These are phyloP conservation scores for Drosophila percnosoma DNA, from an alignment of 2,888 invertebrate species.

Conservation along the genomic window DNA sequence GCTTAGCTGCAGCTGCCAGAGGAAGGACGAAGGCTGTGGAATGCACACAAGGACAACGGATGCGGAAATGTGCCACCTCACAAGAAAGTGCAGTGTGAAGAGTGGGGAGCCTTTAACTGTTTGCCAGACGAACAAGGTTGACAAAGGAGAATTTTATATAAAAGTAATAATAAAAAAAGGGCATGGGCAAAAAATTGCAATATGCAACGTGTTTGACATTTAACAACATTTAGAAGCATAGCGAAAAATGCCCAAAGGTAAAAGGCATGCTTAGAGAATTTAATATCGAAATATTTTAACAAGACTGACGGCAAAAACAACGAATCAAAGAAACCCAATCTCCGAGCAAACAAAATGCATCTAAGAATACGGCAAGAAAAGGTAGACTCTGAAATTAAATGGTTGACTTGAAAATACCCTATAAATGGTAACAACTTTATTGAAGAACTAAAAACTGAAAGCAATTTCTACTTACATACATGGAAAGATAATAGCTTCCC, in stretches of 20 bases:
- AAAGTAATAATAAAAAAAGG: slow-evolving; percentile 18
- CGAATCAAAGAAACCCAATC: slow-evolving; percentile 19
- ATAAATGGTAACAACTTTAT: no score
- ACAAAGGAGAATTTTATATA: slow-evolving; percentile 51
- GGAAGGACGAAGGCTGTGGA: slow-evolving; percentile 4
- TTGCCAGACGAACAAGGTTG: slow-evolving; percentile 52
- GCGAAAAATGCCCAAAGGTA: slow-evolving; percentile 16
- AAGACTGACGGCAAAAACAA: slow-evolving; percentile 28
- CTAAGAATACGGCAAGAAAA: slow-evolving; percentile 34
- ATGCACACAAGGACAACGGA: slow-evolving; percentile 42
- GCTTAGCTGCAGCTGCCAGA: slow-evolving; percentile 54
- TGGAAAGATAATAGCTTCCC: not conserved
- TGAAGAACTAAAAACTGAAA: not conserved
- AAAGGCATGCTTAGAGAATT: slow-evolving; percentile 38
- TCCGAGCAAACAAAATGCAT: slow-evolving; percentile 32
- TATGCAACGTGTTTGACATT: slow-evolving; percentile 43
- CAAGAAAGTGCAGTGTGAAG: slow-evolving; percentile 2
- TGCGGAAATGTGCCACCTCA: slow-evolving; percentile 43
- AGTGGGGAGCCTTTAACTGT: not conserved
- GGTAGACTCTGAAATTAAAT: no score
- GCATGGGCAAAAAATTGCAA: slow-evolving; percentile 53
- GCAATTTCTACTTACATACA: not conserved
- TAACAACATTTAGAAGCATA: slow-evolving; percentile 17
- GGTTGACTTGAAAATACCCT: slow-evolving; percentile 5
- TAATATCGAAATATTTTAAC: slow-evolving; percentile 69